Percentiles rank a stretch among this genome's conserved stretches.
Evolutionary conservation across 2,888 invertebrate genomes (phyloP).

Genomic region (Caenorhabditis wallacei): DNA sequence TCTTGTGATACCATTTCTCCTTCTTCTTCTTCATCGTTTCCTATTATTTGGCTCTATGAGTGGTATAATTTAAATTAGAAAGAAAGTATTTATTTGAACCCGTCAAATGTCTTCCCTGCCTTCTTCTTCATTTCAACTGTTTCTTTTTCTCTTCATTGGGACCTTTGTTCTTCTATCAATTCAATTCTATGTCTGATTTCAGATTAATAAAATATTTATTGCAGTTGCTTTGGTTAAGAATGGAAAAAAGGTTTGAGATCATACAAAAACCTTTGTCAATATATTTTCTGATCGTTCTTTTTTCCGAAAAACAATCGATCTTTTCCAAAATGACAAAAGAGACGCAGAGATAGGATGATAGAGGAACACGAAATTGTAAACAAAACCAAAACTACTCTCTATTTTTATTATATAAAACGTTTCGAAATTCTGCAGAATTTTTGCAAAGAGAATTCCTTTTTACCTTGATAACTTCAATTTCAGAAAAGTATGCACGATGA

Average conservation of each 20-base stretch:
- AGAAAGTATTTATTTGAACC: conserved; percentile 35
- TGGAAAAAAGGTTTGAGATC: conserved; percentile 12
- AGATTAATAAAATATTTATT: conserved; percentile 33
- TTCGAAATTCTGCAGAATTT: not conserved
- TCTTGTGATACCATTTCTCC: conserved; percentile 35
- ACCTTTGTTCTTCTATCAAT: not conserved
- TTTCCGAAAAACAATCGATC: conserved; percentile 14
- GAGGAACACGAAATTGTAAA: conserved; percentile 32
- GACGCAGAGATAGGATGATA: conserved; percentile 27
- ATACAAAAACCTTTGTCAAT: conserved; percentile 21
- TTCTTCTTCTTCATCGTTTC: not conserved
- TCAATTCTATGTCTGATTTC: conserved; percentile 3
- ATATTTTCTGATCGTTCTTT: conserved; percentile 15
- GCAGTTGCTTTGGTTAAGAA: not conserved
- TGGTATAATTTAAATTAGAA: conserved; percentile 15
- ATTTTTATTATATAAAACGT: conserved; percentile 11
- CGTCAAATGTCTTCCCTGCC: not conserved
- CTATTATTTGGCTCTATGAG: not conserved
- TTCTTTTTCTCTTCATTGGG: not conserved
- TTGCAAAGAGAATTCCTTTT: no score
- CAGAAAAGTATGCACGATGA: conserved; percentile 69
- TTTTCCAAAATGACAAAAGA: conserved; percentile 10
- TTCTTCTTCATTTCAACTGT: conserved; percentile 1
- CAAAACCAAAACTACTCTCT: conserved; percentile 19
- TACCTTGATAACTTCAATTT: no score